These are phyloP conservation scores for Pagetopsis macropterus DNA, from an alignment of 2,797 vertebrate genomes.

Conservation along the genomic window DNA sequence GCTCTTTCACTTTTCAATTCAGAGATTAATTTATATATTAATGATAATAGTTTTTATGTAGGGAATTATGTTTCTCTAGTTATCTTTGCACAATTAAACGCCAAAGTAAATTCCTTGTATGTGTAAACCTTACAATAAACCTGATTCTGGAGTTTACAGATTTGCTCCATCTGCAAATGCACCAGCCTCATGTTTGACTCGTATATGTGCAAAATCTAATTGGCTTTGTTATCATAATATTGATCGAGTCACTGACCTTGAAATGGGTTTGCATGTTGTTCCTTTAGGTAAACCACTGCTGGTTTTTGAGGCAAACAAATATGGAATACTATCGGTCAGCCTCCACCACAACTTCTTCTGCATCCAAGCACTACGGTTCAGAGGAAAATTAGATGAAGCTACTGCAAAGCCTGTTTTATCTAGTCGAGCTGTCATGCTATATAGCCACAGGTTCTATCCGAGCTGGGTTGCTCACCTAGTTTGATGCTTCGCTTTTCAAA, in stretches of 20 bases:
- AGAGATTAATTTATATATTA: too few species aligned
- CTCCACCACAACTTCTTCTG: constrained; percentile 43
- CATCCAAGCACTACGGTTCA: constrained; percentile 51
- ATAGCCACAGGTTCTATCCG: constrained; percentile 59
- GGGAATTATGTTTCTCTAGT: too few species aligned
- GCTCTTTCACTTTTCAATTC: too few species aligned
- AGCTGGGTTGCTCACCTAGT: constrained; percentile 60
- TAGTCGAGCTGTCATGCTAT: constrained; percentile 57
- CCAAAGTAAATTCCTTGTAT: too few species aligned
- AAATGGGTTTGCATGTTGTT: neutral
- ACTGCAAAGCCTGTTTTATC: constrained; percentile 67
- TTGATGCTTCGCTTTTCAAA: constrained; percentile 52
- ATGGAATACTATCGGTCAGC: constrained; percentile 42
- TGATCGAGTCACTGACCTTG: constrained; percentile 28
- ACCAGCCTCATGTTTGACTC: constrained; percentile 27
- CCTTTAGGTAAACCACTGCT: constrained; percentile 3
- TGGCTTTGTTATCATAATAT: constrained; percentile 19
- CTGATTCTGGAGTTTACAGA: constrained; percentile 42
- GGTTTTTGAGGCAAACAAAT: constrained; percentile 39
- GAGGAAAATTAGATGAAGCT: constrained; percentile 65
- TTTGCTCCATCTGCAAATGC: constrained; percentile 56
- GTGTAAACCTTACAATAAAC: too few species aligned
- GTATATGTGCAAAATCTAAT: constrained; percentile 9
- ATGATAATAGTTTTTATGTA: too few species aligned
- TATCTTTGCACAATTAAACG: too few species aligned